phyloP scores from a whole-genome alignment of 2,888 invertebrate genomes.

The Phortica magna region DNA sequence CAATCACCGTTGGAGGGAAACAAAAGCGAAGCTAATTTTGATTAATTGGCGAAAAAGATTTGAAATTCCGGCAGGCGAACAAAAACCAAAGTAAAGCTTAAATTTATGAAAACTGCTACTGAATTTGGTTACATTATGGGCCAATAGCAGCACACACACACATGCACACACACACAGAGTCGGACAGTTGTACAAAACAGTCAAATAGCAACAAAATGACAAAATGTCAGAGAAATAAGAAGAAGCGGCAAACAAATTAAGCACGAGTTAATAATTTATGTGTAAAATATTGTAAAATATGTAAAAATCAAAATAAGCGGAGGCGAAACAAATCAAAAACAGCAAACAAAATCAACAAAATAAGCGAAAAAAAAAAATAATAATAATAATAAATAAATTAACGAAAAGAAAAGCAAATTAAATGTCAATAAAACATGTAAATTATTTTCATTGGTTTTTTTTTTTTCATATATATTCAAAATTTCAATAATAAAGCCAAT shows the following conservation, averaged over 20 bases:
- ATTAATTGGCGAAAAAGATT: conserved; percentile 33
- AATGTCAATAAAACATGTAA: not conserved
- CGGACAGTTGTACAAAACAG: conserved; percentile 40
- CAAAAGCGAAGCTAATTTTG: conserved; percentile 28
- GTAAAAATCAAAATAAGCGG: not conserved
- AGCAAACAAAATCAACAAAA: not conserved
- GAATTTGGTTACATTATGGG: conserved; percentile 33
- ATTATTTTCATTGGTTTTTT: not conserved
- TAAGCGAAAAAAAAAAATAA: not conserved
- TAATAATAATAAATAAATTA: too few relatives aligned
- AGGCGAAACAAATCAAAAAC: too few relatives aligned
- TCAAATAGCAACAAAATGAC: not conserved
- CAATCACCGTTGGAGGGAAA: conserved; percentile 21
- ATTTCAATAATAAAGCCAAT: conserved; percentile 11
- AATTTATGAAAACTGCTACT: conserved; percentile 66
- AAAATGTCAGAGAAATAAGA: not conserved
- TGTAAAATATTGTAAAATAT: not conserved
- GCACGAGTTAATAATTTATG: not conserved
- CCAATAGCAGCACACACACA: not conserved
- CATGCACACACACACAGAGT: conserved; percentile 25
- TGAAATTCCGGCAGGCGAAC: not conserved
- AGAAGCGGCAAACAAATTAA: not conserved
- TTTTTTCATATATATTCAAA: not conserved
- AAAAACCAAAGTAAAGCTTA: conserved; percentile 47
- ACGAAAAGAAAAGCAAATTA: too few relatives aligned